Conservation (phyloP, 2,113 vertebrate species). For the Nerophis lumbriciformis region DNA sequence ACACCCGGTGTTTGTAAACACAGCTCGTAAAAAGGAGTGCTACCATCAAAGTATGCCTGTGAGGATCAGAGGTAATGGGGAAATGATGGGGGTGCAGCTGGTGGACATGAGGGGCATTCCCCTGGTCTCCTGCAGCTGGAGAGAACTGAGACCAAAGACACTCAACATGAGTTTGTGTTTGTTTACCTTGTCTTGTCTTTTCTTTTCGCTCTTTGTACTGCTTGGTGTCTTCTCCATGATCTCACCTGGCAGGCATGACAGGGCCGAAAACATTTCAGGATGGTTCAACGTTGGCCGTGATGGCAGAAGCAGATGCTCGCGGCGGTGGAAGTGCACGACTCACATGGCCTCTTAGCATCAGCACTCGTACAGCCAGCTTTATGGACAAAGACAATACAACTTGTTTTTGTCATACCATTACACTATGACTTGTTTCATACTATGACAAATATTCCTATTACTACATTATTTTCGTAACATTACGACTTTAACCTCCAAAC, state of each 20-base stretch:
- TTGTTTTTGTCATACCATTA: too few species aligned
- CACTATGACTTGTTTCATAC: too few species aligned
- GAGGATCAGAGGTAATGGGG: conserved; percentile 50
- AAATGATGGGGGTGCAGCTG: conserved; percentile 59
- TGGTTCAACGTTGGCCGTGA: conserved; percentile 15
- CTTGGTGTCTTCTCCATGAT: conserved; percentile 42
- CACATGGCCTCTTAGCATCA: neutral
- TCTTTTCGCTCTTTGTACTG: conserved; percentile 38
- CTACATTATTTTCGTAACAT: too few species aligned
- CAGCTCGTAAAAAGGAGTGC: conserved; percentile 46
- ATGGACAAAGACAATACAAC: too few species aligned
- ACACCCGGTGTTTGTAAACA: conserved; percentile 67
- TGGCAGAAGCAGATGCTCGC: conserved; percentile 35
- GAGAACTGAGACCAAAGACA: conserved; percentile 53
- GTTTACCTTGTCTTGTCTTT: conserved; percentile 47
- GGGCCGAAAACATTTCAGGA: conserved; percentile 1
- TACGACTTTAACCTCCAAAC: too few species aligned
- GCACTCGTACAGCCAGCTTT: neutral
- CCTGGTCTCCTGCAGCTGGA: conserved; percentile 45
- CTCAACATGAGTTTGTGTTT: conserved; percentile 51
- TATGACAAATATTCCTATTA: too few species aligned
- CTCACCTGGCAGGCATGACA: conserved; percentile 46
- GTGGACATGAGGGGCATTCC: conserved; percentile 28
- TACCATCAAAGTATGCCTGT: conserved; percentile 58
- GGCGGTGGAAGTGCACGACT: neutral